Conservation (phyloP, 2,888 invertebrate species). For the Latheticus oryzae region DNA sequence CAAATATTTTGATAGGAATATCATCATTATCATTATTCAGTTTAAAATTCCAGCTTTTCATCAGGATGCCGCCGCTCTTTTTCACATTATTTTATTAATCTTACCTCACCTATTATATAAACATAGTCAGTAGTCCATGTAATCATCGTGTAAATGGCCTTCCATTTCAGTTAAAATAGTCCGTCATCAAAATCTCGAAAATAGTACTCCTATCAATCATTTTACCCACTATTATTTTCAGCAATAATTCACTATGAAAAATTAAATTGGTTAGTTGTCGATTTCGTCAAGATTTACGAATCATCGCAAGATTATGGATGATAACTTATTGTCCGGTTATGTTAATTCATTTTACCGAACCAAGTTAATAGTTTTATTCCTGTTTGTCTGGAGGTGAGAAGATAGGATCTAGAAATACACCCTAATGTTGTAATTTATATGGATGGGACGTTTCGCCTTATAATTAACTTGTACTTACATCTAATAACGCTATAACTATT, state of each 20-base stretch:
- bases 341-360: conserved; percentile 34
- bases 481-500: conserved; percentile 37
- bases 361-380: conserved; percentile 39
- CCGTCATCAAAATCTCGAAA: conserved; percentile 38
- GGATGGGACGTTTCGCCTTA: conserved; percentile 39
- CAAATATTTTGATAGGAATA: conserved; percentile 40
- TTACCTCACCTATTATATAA: conserved; percentile 28
- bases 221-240: conserved; percentile 38
- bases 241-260: conserved; percentile 41
- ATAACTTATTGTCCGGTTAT: conserved; percentile 38
- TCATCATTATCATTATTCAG: conserved; percentile 26
- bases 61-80: conserved; percentile 27
- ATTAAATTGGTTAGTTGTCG: conserved; percentile 37
- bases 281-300: conserved; percentile 40
- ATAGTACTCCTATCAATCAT: conserved; percentile 40
- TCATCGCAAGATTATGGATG: conserved; percentile 28
- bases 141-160: conserved; percentile 38
- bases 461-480: conserved; percentile 40
- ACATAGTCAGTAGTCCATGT: conserved; percentile 40
- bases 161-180: conserved; percentile 28
- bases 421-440: conserved; percentile 43
- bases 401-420: conserved; percentile 40
- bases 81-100: conserved; percentile 25
- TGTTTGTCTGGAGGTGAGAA: conserved; percentile 42
- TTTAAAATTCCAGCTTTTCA: conserved; percentile 30